phyloP scores from a whole-genome alignment of 2,888 invertebrate genomes.

The Ormia ochracea region DNA sequence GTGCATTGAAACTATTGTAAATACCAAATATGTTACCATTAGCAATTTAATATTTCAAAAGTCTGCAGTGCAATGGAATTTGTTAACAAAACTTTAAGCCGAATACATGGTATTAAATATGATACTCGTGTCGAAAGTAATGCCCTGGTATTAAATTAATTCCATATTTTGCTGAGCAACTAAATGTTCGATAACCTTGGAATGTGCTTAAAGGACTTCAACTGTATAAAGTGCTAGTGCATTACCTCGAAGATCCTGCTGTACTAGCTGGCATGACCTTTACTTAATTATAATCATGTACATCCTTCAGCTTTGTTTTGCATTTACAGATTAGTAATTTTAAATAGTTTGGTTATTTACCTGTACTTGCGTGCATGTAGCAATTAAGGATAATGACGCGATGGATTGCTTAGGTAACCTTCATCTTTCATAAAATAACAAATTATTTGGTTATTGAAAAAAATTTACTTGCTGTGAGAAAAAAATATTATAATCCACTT shows the following conservation, averaged over 20 bases:
- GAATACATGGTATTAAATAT: neutral
- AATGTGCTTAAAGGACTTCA: neutral
- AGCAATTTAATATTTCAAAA: too few relatives aligned
- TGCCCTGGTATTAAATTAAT: neutral
- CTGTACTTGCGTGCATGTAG: neutral
- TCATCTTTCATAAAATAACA: too few relatives aligned
- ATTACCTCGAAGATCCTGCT: neutral
- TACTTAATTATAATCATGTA: slow-evolving; percentile 9
- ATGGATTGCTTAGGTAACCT: too few relatives aligned
- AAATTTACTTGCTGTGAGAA: too few relatives aligned
- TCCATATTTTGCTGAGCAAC: neutral
- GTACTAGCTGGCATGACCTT: neutral
- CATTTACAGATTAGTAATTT: neutral
- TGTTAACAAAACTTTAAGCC: neutral
- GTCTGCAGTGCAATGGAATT: too few relatives aligned
- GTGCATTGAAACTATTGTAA: too few relatives aligned
- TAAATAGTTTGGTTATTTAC: neutral
- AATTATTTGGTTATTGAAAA: too few relatives aligned
- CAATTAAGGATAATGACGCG: neutral
- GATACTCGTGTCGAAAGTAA: neutral
- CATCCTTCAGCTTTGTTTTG: neutral
- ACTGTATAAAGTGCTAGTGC: neutral
- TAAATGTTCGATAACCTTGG: neutral
- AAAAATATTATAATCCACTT: too few relatives aligned
- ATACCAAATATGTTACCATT: too few relatives aligned